A percentile compares a stretch with the other conserved stretches of the same genome.
Conservation (phyloP, 2,888 invertebrate species). For the Baccha elongata region DNA sequence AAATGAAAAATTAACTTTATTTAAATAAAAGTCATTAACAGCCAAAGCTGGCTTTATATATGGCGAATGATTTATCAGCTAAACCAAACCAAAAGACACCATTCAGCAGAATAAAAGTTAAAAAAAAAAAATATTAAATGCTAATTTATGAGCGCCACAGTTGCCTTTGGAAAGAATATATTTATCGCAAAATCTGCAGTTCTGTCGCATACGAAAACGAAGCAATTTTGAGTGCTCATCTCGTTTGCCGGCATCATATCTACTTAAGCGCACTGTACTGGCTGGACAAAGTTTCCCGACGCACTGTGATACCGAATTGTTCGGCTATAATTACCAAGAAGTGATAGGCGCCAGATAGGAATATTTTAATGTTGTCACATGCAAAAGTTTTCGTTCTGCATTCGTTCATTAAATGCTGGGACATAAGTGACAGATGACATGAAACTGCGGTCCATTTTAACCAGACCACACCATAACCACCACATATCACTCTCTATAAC, state of each 20-base stretch:
- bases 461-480: constrained; percentile 3
- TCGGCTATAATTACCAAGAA: constrained; percentile 64
- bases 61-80: constrained; percentile 66
- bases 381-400: constrained; percentile 52
- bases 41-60: constrained; percentile 47
- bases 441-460: constrained; percentile 58
- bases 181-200: constrained; percentile 29
- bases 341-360: constrained; percentile 69
- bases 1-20: constrained; percentile 47
- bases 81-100: constrained; percentile 28
- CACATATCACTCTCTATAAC: background rate
- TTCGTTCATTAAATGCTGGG: constrained; percentile 60
- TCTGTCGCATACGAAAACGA: constrained; percentile 8
- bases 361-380: constrained; percentile 67
- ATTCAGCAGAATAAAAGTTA: constrained; percentile 14
- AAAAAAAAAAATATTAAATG: constrained; percentile 35
- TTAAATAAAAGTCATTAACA: constrained; percentile 68
- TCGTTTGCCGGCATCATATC: background rate
- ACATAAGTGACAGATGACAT: constrained; percentile 69
- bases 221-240: constrained; percentile 20
- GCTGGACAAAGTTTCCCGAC: constrained; percentile 1
- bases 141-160: constrained; percentile 52
- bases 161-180: background rate
- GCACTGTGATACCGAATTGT: constrained; percentile 16
- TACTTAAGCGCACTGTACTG: background rate